Evolutionary conservation across 2,888 invertebrate species (phyloP), one percentile per base, ranked within the genome.

Genomic region (Drosophila hamatofila): DNA sequence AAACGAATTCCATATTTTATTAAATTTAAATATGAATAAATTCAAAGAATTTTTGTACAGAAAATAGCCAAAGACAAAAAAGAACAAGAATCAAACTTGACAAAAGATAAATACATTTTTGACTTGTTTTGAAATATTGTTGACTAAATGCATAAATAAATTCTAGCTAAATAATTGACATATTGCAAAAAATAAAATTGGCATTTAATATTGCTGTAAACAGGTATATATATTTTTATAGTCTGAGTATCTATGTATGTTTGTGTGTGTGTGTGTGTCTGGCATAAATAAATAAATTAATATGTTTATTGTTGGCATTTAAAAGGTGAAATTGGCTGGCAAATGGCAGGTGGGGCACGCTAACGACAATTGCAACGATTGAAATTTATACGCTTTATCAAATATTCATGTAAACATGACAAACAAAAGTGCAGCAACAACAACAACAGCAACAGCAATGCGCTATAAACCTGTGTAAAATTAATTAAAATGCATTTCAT

Each of bases 401-500:
- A 83, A 89, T 84, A 83, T 83, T 67, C 79, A 89, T 83, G 83
- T 89, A 79, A 83, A 89, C 89, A 80, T 72, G 89, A 80, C 73
- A 89, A 81, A 69, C 79, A 76, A 75, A 78, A 66, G 42, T 71
- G 66, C 70, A 54, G 25, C 44, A 44, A 21, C 44, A 25, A 8
- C 48, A 66, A n/a, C 39, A 51, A n/a, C 66, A 60, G 21, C 61
- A 61, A 44, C 42, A 46, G 37, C 39, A 18, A 46, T 12, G 48
- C 23, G 33, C n/a, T 30, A 63, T 48, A 55, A 37, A 78, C 56
- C 75, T 77, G 42, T 83, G 69, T 71, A 80, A 88, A 82, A 88
- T 85, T 85, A 89, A 85, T 85, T 85, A 88, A 85, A 85, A 85
- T 73, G 75, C 87, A 85, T 89, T 89, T 89, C 62, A 83, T 89